A percentile compares a stretch with the other conserved stretches of the same genome.
phyloP scores from a whole-genome alignment of 2,113 vertebrate species.

The Colaptes auratus region DNA sequence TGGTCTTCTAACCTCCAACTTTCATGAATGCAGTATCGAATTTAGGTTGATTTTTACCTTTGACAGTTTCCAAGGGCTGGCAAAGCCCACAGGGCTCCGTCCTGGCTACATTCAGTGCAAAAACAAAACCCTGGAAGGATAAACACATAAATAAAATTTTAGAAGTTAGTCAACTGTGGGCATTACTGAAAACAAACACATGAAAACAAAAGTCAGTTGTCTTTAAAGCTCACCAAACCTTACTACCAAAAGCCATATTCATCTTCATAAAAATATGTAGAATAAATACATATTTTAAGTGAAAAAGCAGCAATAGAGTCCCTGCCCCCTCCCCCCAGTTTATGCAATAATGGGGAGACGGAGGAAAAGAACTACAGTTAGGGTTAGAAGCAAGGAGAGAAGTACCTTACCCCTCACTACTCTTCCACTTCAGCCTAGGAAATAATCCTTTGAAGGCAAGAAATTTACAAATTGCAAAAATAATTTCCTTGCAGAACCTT shows the following conservation, averaged over 20 bases:
- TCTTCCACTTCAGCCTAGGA: background rate
- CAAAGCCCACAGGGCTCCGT: conserved; percentile 71
- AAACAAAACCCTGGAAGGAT: conserved; percentile 69
- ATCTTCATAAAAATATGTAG: background rate
- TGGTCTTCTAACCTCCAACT: background rate
- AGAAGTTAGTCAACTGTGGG: background rate
- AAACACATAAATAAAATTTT: background rate
- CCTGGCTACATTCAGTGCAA: conserved; percentile 85
- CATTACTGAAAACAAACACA: background rate
- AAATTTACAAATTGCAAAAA: background rate
- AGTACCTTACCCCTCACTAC: background rate
- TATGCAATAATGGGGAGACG: background rate
- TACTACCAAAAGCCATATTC: background rate
- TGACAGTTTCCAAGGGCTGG: conserved; percentile 78
- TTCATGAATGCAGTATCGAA: background rate
- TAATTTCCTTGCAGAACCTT: background rate
- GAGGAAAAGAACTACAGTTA: background rate
- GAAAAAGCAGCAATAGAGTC: background rate
- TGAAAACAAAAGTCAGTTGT: background rate
- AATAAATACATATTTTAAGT: background rate
- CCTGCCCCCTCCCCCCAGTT: background rate
- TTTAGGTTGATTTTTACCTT: conserved; percentile 71
- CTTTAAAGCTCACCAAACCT: background rate
- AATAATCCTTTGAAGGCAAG: background rate
- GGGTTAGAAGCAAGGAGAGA: background rate